Conservation (phyloP, 2,113 vertebrate genomes). For the Alligator sinensis region DNA sequence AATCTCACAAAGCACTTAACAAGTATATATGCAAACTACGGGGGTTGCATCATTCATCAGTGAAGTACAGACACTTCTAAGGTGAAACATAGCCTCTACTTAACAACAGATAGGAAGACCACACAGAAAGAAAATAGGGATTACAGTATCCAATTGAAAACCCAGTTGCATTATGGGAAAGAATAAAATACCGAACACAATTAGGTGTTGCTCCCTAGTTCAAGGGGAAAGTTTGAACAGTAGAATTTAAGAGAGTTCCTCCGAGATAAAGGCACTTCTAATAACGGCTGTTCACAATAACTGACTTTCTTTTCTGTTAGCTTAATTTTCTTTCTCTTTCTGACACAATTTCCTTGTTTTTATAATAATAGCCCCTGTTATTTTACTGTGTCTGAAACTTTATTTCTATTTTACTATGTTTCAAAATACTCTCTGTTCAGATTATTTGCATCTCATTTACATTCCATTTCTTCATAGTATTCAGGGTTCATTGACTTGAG, state of each 20-base stretch:
- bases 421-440: background rate
- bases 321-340: constrained; percentile 12
- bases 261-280: background rate
- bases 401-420: background rate
- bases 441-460: background rate
- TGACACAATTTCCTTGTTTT: background rate
- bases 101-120: background rate
- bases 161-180: background rate
- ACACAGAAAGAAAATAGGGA: background rate
- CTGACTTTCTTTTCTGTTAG: constrained; percentile 15
- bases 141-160: background rate
- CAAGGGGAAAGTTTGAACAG: background rate
- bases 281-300: background rate
- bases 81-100: background rate
- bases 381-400: background rate
- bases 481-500: constrained; percentile 4
- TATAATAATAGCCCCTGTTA: background rate
- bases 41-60: background rate
- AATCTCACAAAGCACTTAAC: background rate
- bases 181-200: constrained; percentile 1
- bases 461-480: accelerated
- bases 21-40: background rate
- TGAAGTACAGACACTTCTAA: background rate
- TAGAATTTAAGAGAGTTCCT: background rate
- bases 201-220: background rate